These are phyloP conservation scores for Allygus modestus DNA, from an alignment of 2,888 invertebrate genomes.

Conservation along the genomic window DNA sequence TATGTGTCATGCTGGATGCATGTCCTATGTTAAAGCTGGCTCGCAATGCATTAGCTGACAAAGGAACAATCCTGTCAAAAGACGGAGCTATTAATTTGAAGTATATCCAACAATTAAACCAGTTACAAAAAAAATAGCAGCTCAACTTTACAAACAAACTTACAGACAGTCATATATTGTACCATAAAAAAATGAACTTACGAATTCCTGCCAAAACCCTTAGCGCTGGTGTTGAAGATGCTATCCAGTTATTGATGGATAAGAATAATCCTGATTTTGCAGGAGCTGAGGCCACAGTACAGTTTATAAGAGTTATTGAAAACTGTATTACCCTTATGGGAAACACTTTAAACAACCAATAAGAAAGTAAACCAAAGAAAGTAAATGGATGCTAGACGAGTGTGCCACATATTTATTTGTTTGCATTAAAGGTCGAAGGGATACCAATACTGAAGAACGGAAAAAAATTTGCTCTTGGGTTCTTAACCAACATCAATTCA, in stretches of 20 bases:
- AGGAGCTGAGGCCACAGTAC: not conserved
- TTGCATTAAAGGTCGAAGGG: not conserved
- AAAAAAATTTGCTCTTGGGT: not conserved
- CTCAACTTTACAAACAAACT: not conserved
- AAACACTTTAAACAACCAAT: not conserved
- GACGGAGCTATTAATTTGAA: not conserved
- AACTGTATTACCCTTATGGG: not conserved
- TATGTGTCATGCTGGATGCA: conserved; percentile 14
- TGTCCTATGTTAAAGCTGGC: conserved; percentile 10
- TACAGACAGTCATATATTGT: not conserved
- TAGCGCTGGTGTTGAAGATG: not conserved
- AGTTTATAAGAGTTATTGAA: not conserved
- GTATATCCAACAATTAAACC: not conserved
- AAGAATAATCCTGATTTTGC: not conserved
- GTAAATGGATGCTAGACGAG: not conserved
- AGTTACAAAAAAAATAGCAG: not conserved
- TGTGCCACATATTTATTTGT: too few species aligned
- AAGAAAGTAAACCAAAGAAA: not conserved
- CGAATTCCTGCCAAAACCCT: not conserved
- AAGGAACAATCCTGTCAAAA: not conserved
- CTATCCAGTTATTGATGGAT: not conserved
- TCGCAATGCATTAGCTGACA: not conserved
- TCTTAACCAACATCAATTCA: not conserved
- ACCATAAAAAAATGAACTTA: not conserved
- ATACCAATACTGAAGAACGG: too few species aligned